These are phyloP conservation scores for Hypotaenidia okinawae DNA, from an alignment of 2,797 vertebrate genomes.

Conservation along the genomic window DNA sequence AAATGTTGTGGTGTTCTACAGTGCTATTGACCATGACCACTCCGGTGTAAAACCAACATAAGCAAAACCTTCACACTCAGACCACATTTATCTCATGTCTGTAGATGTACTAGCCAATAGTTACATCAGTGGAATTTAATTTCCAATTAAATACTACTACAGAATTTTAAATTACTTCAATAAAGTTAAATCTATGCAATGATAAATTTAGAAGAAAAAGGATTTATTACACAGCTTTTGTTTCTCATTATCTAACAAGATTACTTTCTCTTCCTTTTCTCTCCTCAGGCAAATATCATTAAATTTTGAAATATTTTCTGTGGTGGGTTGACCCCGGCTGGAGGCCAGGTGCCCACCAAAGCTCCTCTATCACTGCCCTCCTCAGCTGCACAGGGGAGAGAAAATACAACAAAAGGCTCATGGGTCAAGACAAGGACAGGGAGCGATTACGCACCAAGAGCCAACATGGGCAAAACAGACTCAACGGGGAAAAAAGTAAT, in stretches of 20 bases:
- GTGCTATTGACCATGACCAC: neutral
- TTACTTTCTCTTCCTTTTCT: neutral
- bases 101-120: neutral
- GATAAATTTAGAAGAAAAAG: slow-evolving; percentile 1
- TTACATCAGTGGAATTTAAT: slow-evolving; percentile 1
- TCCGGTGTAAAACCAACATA: neutral
- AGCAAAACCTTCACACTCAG: neutral
- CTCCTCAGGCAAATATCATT: slow-evolving; percentile 9
- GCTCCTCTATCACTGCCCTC: no score
- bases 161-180: neutral
- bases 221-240: neutral
- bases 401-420: no score
- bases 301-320: slow-evolving; percentile 13
- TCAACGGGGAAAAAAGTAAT: no score
- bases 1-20: neutral
- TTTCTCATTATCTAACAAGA: neutral
- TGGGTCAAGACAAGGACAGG: no score
- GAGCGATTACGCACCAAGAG: no score
- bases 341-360: no score
- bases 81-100: neutral
- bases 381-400: no score
- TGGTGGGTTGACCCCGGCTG: no score
- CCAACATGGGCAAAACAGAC: no score
- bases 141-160: slow-evolving; percentile 11
- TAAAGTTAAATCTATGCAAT: neutral